These are phyloP conservation scores for Cerastis leucographa DNA, from an alignment of 2,888 invertebrate species.

Conservation along the genomic window DNA sequence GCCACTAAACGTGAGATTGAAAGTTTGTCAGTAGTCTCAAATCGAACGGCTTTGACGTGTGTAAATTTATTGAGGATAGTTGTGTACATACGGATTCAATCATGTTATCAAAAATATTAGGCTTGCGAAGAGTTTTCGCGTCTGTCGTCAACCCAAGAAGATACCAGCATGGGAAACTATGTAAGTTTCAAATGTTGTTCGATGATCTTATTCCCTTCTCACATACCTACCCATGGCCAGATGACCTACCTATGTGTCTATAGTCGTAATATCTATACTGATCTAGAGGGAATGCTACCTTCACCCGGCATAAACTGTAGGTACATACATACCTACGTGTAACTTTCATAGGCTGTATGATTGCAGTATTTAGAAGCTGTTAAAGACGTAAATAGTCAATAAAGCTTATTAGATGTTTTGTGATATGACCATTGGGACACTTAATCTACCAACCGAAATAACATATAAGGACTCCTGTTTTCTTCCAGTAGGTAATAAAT, in stretches of 20 bases:
- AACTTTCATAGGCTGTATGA: background rate
- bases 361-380: no score
- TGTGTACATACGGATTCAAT: slow-evolving; percentile 27
- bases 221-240: no score
- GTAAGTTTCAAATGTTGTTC: slow-evolving; percentile 49
- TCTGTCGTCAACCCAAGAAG: slow-evolving; percentile 46
- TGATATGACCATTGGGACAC: no score
- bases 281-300: no score
- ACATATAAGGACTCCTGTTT: no score
- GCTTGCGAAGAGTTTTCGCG: slow-evolving; percentile 59
- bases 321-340: no score
- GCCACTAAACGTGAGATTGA: slow-evolving; percentile 5
- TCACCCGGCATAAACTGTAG: no score
- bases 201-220: background rate
- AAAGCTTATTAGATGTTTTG: no score
- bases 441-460: no score
- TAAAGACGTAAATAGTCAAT: no score
- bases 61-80: background rate
- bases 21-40: slow-evolving; percentile 25
- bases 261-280: background rate
- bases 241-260: background rate
- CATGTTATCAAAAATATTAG: slow-evolving; percentile 64
- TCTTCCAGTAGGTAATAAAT: no score
- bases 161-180: slow-evolving; percentile 58
- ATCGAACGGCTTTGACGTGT: slow-evolving; percentile 49